Percentiles rank a stretch among this genome's conserved stretches.
Conservation (phyloP, 2,113 vertebrate genomes). For the Neopipo cinnamomea region DNA sequence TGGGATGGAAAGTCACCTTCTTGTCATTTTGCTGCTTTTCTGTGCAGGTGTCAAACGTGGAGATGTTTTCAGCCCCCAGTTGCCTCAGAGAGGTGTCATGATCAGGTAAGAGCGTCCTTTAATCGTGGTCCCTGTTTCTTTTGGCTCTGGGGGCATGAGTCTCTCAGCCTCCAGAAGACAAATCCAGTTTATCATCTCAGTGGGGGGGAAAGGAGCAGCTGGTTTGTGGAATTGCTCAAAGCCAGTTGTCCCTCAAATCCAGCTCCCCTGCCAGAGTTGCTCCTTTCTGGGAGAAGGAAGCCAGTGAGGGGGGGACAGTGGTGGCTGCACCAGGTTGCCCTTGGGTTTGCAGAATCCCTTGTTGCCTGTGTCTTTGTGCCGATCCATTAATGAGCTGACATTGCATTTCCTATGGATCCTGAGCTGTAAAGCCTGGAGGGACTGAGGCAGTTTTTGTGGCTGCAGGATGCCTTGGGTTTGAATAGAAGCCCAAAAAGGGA, state of each 20-base stretch:
- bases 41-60: constrained; percentile 10
- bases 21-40: background rate
- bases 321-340: background rate
- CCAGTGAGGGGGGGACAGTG: background rate
- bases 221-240: background rate
- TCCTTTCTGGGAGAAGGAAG: background rate
- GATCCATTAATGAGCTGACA: background rate
- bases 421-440: background rate
- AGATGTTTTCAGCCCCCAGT: constrained; percentile 27
- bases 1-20: background rate
- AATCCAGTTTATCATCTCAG: background rate
- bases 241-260: background rate
- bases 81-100: constrained; percentile 10
- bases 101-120: constrained; percentile 53
- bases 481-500: background rate
- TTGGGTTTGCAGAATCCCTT: background rate
- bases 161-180: background rate
- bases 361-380: background rate
- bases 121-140: background rate
- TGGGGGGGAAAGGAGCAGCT: background rate
- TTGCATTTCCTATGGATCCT: background rate
- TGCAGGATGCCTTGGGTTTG: background rate
- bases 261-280: background rate
- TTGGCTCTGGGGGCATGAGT: background rate
- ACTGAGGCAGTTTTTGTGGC: background rate